These are phyloP conservation scores for Tachypleus tridentatus DNA, from an alignment of 1,140 invertebrate genomes.

Conservation along the genomic window DNA sequence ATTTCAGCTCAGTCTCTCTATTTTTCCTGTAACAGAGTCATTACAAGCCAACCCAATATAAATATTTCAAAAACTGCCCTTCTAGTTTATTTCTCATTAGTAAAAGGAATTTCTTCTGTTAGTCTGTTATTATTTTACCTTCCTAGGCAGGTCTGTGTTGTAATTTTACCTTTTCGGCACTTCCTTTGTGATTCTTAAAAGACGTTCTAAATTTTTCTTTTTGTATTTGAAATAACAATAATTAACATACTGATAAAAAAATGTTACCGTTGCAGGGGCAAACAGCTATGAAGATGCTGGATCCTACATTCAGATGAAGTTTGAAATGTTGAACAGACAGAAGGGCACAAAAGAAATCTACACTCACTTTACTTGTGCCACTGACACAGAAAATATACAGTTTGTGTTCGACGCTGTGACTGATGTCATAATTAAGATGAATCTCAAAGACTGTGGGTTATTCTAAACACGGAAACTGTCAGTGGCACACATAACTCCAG, in stretches of 20 bases:
- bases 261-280: conserved; percentile 42
- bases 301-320: conserved; percentile 73
- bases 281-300: conserved; percentile 73
- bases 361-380: conserved; percentile 79
- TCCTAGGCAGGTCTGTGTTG: not conserved
- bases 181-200: too few species aligned
- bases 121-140: too few species aligned
- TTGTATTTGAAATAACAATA: too few species aligned
- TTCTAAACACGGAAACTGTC: conserved; percentile 41
- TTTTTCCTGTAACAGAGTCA: too few species aligned
- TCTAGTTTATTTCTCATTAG: too few species aligned
- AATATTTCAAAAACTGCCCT: too few species aligned
- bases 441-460: conserved; percentile 78
- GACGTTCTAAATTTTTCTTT: too few species aligned
- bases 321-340: conserved; percentile 66
- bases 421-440: conserved; percentile 83
- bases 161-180: conserved; percentile 48
- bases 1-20: too few species aligned
- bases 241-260: not conserved
- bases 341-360: conserved; percentile 70
- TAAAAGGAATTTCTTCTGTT: too few species aligned
- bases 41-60: too few species aligned
- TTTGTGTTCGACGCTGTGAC: conserved; percentile 84
- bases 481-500: too few species aligned
- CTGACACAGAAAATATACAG: conserved; percentile 74